phyloP scores from a whole-genome alignment of 37 sponge, comb jelly and placozoan species.

The Oopsacas minuta region DNA sequence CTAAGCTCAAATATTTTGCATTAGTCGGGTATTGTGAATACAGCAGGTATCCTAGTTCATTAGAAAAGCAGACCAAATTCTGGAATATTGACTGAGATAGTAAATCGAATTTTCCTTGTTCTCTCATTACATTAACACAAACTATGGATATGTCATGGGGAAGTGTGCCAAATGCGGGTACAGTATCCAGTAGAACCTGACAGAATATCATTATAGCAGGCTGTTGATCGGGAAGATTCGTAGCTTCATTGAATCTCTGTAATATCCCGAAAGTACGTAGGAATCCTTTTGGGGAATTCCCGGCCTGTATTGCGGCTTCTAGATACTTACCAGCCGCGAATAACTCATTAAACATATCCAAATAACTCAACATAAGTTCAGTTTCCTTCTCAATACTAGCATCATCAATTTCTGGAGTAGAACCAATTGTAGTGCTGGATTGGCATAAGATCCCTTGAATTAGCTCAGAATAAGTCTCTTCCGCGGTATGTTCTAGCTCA shows the following conservation, averaged over 20 bases:
- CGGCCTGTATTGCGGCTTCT: not conserved
- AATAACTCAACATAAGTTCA: not conserved
- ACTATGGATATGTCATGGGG: not conserved
- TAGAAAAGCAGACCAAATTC: not conserved
- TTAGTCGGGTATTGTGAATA: not conserved
- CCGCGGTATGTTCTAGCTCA: not conserved
- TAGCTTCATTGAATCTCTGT: not conserved
- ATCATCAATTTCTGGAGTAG: not conserved
- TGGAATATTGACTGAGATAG: not conserved
- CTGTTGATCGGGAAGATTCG: not conserved
- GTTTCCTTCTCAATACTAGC: not conserved
- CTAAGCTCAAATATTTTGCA: not conserved
- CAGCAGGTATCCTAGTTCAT: not conserved
- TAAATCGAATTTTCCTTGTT: not conserved
- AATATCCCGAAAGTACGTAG: not conserved
- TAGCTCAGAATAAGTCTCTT: not conserved
- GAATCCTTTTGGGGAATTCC: not conserved
- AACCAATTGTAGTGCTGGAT: not conserved
- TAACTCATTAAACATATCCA: not conserved
- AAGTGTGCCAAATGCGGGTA: not conserved
- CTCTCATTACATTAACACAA: not conserved
- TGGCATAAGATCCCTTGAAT: not conserved
- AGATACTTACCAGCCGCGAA: not conserved
- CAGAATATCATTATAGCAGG: not conserved
- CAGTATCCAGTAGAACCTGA: not conserved